Base-by-base conservation (phyloP, 2,797 vertebrate species). In the Urocyon cinereoargenteus region DNA sequence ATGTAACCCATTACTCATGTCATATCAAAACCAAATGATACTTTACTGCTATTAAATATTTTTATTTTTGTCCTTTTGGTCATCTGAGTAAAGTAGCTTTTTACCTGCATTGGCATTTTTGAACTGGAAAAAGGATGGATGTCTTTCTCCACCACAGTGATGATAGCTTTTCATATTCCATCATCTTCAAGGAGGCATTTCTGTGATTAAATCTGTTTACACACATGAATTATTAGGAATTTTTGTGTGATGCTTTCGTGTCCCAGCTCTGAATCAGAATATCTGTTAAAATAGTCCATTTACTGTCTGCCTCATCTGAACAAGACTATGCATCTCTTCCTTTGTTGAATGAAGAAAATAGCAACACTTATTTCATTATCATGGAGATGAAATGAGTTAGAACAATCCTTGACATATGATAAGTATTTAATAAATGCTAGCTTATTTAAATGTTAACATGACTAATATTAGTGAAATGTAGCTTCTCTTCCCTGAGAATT, bases 181-280 rank as follows among this genome's bases (percentile, higher is more conserved):
- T 72, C 66, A 72, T 72, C 61, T 92, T 53, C 57, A 45, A 72
- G 28, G 45, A 90, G n/a, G 53, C 45, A 34, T 22, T 90, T 86
- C 78, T 90, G 36, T 86, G 45, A 82, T 78, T 77, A 78, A 89
- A 96, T 34, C 24, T 90, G n/a, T 57, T 94, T 36, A 36, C 3
- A 59, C 51, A 14, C 34, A 40, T 96, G 79, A 94, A 78, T 96
- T 92, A 86, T 61, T 91, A 73, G 55, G 36, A 55, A 75, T 45
- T 62, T 68, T 53, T 62, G 2, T 45, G 9, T 72, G 34, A 26
- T 73, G 26, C 31, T 83, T 93, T 94, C 84, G 13, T n/a, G 24
- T 5, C 19, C 21, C 28, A n/a, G 31, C 24, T 86, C 34, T 51
- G 4, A 83, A 72, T 83, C 61, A 78, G 9, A 86, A 81, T 55